Conservation (phyloP, 1,140 invertebrate genomes). For the Apis laboriosa region DNA sequence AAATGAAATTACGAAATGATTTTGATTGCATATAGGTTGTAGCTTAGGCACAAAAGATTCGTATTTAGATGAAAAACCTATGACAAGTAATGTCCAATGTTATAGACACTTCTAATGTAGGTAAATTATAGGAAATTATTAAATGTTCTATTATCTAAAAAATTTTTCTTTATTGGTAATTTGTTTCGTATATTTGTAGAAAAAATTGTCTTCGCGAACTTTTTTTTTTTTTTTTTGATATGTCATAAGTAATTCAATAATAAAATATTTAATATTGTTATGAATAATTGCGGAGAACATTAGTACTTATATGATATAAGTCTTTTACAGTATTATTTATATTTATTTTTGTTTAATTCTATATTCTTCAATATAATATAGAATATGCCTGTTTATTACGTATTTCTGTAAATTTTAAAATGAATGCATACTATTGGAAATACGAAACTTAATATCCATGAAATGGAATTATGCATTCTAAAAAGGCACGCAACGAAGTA, state of each 20-base stretch:
- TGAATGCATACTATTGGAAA: not conserved
- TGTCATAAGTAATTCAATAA: not conserved
- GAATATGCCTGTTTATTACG: not conserved
- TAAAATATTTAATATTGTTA: conserved; percentile 21
- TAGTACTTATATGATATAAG: conserved; percentile 36
- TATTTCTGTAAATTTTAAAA: conserved; percentile 24
- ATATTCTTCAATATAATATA: conserved; percentile 23
- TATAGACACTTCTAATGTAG: conserved; percentile 56
- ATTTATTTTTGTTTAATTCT: conserved; percentile 49
- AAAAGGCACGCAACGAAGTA: conserved; percentile 8
- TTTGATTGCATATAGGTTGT: conserved; percentile 52
- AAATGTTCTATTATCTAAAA: conserved; percentile 41
- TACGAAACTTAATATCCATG: not conserved
- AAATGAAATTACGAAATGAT: conserved; percentile 45
- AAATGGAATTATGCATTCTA: not conserved
- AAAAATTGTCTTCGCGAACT: conserved; percentile 11
- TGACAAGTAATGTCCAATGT: conserved; percentile 46
- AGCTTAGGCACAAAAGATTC: conserved; percentile 53
- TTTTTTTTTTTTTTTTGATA: conserved; percentile 5
- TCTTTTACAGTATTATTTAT: conserved; percentile 53
- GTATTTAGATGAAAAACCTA: conserved; percentile 51
- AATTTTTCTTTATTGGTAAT: conserved; percentile 23
- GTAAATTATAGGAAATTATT: conserved; percentile 53
- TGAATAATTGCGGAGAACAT: conserved; percentile 10
- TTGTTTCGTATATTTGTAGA: conserved; percentile 34